Percentiles rank a stretch among this genome's conserved stretches.
Evolutionary conservation across 2,113 vertebrate species (phyloP).

Genomic region (Lampris megalopsis): DNA sequence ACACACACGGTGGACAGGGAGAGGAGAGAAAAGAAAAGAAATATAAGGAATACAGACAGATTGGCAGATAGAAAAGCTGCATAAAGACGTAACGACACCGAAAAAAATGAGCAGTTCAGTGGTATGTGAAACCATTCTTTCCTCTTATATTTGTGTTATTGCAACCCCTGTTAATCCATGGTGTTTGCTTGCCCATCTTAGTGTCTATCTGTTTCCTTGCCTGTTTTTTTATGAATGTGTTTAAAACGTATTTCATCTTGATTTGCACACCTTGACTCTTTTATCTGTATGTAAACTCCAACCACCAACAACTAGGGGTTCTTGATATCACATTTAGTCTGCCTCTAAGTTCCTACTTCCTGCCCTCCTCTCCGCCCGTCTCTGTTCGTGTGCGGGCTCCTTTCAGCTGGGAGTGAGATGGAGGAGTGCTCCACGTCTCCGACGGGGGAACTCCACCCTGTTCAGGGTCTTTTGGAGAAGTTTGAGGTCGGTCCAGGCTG

Average conservation of each 20-base stretch:
- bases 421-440: constrained; percentile 57
- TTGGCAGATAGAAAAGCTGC: no score
- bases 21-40: background rate
- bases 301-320: background rate
- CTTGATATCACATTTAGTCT: background rate
- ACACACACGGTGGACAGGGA: background rate
- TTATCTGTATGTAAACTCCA: background rate
- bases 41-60: background rate
- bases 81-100: no score
- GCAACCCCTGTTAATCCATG: no score
- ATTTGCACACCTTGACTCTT: background rate
- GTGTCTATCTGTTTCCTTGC: no score
- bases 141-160: no score
- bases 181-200: no score
- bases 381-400: background rate
- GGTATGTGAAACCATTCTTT: no score
- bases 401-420: constrained; percentile 52
- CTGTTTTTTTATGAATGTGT: no score
- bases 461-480: constrained; percentile 79
- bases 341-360: background rate
- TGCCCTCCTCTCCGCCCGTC: no score
- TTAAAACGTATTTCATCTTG: no score
- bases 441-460: constrained; percentile 69
- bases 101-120: no score
- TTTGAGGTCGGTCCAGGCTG: constrained; percentile 78